These are phyloP conservation scores for Latheticus oryzae DNA, from an alignment of 2,888 invertebrate species.

Conservation along the genomic window DNA sequence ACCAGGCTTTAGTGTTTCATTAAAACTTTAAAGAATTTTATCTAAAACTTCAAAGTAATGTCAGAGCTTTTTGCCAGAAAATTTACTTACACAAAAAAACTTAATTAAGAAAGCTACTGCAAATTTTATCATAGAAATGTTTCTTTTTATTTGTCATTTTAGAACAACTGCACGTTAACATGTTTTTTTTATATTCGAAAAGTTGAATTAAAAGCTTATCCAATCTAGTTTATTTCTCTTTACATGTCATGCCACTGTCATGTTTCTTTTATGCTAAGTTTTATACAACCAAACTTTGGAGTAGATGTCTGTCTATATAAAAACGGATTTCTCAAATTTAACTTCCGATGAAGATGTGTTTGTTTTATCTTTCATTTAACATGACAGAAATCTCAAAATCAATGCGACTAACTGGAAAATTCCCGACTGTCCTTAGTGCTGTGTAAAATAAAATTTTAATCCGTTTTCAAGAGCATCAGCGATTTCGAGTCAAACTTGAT, in stretches of 20 bases:
- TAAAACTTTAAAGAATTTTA: conserved; percentile 30
- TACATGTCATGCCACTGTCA: conserved; percentile 7
- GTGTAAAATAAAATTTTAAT: conserved; percentile 20
- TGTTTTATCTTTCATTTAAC: conserved; percentile 23
- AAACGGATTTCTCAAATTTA: conserved; percentile 10
- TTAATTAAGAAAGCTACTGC: too few relatives aligned
- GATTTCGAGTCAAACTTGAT: conserved; percentile 9
- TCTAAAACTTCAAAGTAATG: too few relatives aligned
- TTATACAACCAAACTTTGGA: not conserved
- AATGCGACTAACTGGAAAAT: conserved; percentile 17
- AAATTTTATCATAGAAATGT: too few relatives aligned
- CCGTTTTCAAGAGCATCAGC: not conserved
- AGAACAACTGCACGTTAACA: too few relatives aligned
- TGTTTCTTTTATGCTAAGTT: not conserved
- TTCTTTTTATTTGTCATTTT: too few relatives aligned
- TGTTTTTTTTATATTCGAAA: conserved; percentile 7
- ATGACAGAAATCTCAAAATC: conserved; percentile 18
- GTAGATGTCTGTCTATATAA: conserved; percentile 8
- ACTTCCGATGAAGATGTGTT: conserved; percentile 17
- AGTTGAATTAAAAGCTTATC: conserved; percentile 18
- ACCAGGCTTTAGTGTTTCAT: conserved; percentile 30
- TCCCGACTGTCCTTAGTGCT: conserved; percentile 10
- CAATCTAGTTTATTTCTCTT: conserved; percentile 6
- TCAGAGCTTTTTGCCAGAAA: too few relatives aligned
- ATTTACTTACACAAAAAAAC: too few relatives aligned